Conservation (phyloP, 1,140 invertebrate genomes). For the Hermetia illucens region DNA sequence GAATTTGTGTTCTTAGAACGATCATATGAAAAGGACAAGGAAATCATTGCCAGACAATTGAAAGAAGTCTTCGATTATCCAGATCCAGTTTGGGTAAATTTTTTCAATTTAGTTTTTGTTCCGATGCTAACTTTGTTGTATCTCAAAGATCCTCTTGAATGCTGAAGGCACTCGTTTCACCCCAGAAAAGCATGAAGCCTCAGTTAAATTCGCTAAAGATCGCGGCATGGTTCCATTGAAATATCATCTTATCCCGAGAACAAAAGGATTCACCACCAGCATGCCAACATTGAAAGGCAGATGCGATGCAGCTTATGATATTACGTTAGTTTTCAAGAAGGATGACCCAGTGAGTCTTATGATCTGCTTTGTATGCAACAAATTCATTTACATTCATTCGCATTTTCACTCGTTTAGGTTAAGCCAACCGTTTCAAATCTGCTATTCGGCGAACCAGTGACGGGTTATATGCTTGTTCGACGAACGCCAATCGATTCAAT, state of each 20-base stretch:
- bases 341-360: constrained; percentile 32
- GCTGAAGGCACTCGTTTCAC: constrained; percentile 92
- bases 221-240: constrained; percentile 74
- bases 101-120: constrained; percentile 1
- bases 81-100: constrained; percentile 70
- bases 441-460: constrained; percentile 58
- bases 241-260: constrained; percentile 83
- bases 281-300: constrained; percentile 55
- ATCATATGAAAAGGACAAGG: constrained; percentile 79
- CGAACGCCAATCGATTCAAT: constrained; percentile 68
- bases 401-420: constrained; percentile 20
- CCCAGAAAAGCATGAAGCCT: constrained; percentile 69
- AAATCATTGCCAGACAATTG: constrained; percentile 66
- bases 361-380: constrained; percentile 4
- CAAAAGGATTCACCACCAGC: constrained; percentile 76
- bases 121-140: not conserved
- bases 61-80: constrained; percentile 72
- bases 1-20: constrained; percentile 88
- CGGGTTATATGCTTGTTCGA: constrained; percentile 64
- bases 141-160: constrained; percentile 68
- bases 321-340: constrained; percentile 63
- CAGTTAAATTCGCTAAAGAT: constrained; percentile 73
- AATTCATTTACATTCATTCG: not conserved
- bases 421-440: constrained; percentile 69
- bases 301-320: constrained; percentile 74